Evolutionary conservation across 2,113 vertebrate species (phyloP).

Genomic region (Rhinopomastus cyanomelas): DNA sequence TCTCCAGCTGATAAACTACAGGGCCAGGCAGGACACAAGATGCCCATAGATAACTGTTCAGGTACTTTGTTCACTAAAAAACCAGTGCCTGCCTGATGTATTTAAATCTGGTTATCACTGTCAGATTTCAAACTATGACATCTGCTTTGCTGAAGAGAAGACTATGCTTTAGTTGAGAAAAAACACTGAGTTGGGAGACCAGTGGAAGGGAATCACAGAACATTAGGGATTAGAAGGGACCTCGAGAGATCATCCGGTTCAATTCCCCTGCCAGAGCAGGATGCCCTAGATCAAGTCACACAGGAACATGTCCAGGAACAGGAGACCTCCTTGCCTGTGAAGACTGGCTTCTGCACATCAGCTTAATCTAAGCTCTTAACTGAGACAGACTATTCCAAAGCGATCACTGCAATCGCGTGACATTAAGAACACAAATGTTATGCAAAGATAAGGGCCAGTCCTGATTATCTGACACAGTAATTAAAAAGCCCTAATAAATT

Average conservation of each 20-base stretch:
- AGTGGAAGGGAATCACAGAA: too few species aligned
- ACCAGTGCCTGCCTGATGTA: background rate
- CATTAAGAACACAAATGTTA: conserved; percentile 57
- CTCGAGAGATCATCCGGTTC: too few species aligned
- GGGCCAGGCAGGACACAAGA: background rate
- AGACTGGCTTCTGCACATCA: background rate
- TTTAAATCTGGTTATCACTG: background rate
- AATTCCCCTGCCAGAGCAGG: too few species aligned
- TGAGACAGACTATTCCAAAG: conserved; percentile 2
- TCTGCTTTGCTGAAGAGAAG: background rate
- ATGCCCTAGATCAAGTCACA: too few species aligned
- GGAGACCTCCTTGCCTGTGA: background rate
- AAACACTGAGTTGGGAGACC: background rate
- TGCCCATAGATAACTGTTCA: background rate
- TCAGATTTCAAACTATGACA: too few species aligned
- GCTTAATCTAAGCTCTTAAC: background rate
- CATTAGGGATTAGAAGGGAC: too few species aligned
- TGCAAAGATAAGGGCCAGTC: conserved; percentile 31
- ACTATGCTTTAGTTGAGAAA: background rate
- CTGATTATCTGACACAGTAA: conserved; percentile 55
- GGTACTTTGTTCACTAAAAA: background rate
- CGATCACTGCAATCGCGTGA: background rate
- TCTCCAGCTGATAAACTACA: background rate
- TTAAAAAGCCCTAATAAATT: conserved; percentile 70
- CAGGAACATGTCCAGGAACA: too few species aligned